Evolutionary conservation across 2,797 vertebrate species (phyloP), one percentile per base, ranked within the genome.

Genomic region (Aulostomus chinensis): DNA sequence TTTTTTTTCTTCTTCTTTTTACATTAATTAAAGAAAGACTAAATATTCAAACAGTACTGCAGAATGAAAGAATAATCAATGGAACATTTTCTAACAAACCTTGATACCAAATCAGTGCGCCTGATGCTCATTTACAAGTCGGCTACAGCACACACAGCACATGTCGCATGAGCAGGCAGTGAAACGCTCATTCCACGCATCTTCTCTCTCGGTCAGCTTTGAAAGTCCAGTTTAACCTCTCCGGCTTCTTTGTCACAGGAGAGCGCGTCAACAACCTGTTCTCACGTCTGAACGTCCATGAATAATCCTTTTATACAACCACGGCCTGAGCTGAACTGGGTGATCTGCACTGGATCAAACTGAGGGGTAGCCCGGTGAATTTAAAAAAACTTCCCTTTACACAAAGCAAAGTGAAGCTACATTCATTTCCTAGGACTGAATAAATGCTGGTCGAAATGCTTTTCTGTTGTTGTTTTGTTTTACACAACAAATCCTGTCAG

Each of bases 81-180:
- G 57, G 62, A 47, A 34, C 66, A 55, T 68, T 67, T 81, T 70
- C 41, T 54, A 67, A 61, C 68, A 81, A 75, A 79, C 66, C 57
- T 45, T 66, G 56, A 28, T 39, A 69, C 67, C 66, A 67, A 68
- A 73, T 68, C 56, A 75, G 80, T 68, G 74, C 28, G 28, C 60
- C 62, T 59, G 46, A 63, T 77, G 69, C 62, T 73, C 48, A 36
- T 68, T 73, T 53, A 67, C 60, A 73, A 60, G 61, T 71, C n/a
- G n/a, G n/a, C n/a, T 72, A 73, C 63, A 77, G 73, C 71, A 77
- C 69, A 80, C 76, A 73, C 76, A 82, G 70, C 68, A 73, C 58
- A 65, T 65, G 58, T 68, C 46, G 53, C 66, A 78, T 73, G 74
- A 78, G 74, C 73, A 78, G 88, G 90, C 88, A 90, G 89, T 91